Base-by-base conservation (phyloP, 2,113 vertebrate genomes). In the Mesitornis unicolor region DNA sequence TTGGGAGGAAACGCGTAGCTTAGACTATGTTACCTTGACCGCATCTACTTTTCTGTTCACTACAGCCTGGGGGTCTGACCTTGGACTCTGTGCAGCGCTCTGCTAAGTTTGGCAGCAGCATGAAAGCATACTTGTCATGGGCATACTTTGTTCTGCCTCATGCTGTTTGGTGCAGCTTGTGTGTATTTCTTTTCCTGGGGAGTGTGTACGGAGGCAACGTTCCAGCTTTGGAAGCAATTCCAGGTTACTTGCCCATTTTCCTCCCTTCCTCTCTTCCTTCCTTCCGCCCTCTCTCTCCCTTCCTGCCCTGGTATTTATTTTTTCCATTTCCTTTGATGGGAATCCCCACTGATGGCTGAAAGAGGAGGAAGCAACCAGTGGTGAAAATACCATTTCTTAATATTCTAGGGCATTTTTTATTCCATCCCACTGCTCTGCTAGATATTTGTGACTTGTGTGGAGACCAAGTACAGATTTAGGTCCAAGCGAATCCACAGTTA, bases 91-190 rank as follows among this genome's bases (percentile, higher is more conserved):
- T 54, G 60, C 51, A 87, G 76, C 35, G 10, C 79, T 67, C 51
- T 80, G 59, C 71, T 38, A 45, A 74, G 88, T 84, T 93, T 94
- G 93, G 92, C 90, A 96, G 76, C 53, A 84, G 79, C 56, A 78
- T 40, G 79, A 68, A 73, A 88, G 71, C 90, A 84, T 84, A 85
- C 81, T 95, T 91, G 59, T 94, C 33, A 65, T 95, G 87, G 84
- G 87, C 82, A 89, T 79, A 40, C 79, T 96, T 93, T 84, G 80
- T 89, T 95, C 92, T 96, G 79, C 95, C 88, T 93, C 67, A 36
- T 78, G 93, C 92, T 96, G 79, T 59, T 80, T 90, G 54, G 78
- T 1, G 0, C 90, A 96, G 82, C 75, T 84, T 87, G 75, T 70
- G 59, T 63, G 33, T 63, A 16, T 70, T 92, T 82, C 79, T 95